Percentiles rank a stretch among this genome's conserved stretches.
These are phyloP conservation scores for Coecobrya sp. DNA, from an alignment of 2,888 invertebrate genomes.

Conservation along the genomic window DNA sequence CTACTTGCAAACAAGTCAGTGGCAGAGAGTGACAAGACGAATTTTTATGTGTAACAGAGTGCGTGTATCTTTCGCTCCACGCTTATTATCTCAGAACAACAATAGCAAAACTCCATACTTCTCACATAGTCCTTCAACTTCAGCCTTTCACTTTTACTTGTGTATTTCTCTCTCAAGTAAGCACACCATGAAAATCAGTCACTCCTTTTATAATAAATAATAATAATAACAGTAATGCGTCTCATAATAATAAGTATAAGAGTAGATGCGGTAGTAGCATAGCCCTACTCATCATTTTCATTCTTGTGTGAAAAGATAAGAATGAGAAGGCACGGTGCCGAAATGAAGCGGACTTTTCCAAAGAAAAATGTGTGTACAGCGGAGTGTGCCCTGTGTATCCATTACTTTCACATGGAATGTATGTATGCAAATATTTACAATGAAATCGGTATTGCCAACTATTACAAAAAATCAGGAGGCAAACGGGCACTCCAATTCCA, in stretches of 20 bases:
- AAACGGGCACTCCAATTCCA: slow-evolving; percentile 7
- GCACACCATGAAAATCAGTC: not conserved
- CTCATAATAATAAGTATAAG: not conserved
- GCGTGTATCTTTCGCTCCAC: not conserved
- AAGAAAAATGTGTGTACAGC: not conserved
- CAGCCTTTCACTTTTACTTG: not conserved
- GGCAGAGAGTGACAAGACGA: not conserved
- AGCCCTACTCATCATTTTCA: slow-evolving; percentile 62
- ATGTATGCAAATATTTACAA: slow-evolving; percentile 51
- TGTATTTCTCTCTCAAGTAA: not conserved
- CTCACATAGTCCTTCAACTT: not conserved
- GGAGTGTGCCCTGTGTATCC: not conserved
- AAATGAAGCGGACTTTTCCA: slow-evolving; percentile 7
- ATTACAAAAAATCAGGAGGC: not conserved
- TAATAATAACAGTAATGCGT: not conserved
- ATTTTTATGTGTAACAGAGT: not conserved
- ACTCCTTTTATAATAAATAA: not conserved
- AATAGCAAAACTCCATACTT: not conserved
- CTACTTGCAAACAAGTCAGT: not conserved
- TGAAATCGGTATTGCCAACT: not conserved
- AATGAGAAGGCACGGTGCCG: slow-evolving; percentile 1
- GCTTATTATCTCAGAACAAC: not conserved
- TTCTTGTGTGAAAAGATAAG: slow-evolving; percentile 80
- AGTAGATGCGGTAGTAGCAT: not conserved
- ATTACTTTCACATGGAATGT: not conserved